Evolutionary conservation across 2,797 vertebrate species (phyloP).

Genomic region (Pangasius larnaudii): DNA sequence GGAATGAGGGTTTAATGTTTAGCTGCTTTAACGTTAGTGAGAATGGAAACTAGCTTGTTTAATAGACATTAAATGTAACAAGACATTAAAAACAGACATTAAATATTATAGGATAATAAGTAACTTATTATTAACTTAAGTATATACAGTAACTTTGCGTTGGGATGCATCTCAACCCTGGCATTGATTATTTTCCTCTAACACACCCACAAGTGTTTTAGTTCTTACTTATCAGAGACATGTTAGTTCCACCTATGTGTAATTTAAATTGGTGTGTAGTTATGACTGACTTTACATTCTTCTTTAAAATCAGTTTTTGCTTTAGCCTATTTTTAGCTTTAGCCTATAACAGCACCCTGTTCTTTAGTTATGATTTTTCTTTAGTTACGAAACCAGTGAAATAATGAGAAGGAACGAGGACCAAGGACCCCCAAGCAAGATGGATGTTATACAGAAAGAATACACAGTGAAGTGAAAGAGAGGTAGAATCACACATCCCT

Average conservation of each 20-base stretch:
- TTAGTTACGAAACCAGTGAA: neutral
- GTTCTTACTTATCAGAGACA: neutral
- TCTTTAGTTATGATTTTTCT: neutral
- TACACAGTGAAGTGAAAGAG: neutral
- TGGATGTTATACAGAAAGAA: neutral
- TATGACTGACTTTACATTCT: neutral
- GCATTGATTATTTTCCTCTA: neutral
- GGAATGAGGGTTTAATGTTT: neutral
- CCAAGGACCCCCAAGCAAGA: neutral
- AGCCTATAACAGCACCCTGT: no score
- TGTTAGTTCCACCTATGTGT: neutral
- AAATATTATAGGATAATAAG: neutral
- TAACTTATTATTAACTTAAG: neutral
- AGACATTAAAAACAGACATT: neutral
- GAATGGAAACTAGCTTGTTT: neutral
- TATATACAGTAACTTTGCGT: no score
- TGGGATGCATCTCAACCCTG: neutral
- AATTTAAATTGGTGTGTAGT: neutral
- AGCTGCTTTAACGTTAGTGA: neutral
- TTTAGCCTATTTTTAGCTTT: neutral
- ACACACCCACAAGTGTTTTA: neutral
- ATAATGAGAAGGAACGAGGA: neutral
- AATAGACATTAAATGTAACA: neutral
- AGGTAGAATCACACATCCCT: neutral
- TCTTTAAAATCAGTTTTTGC: neutral